Percentiles rank a stretch among this genome's conserved stretches.
Conservation (phyloP, 2,797 vertebrate genomes). For the Phrynocephalus guinanensis region DNA sequence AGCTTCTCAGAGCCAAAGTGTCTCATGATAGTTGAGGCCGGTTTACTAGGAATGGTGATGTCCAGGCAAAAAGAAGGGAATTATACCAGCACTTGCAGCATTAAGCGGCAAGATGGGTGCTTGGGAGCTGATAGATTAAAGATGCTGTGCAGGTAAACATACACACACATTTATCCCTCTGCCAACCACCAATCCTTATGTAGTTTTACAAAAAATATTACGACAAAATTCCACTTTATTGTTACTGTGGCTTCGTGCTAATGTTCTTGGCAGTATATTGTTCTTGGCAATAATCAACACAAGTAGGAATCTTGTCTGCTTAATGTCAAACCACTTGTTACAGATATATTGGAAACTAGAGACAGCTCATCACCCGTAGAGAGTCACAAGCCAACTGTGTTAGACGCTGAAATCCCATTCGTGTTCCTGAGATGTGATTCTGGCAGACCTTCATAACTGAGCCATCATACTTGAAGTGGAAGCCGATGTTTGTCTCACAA, state of each 20-base stretch:
- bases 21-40: background rate
- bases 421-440: too few relatives aligned
- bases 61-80: background rate
- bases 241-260: background rate
- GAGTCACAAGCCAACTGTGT: too few relatives aligned
- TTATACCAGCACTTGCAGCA: background rate
- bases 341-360: too few relatives aligned
- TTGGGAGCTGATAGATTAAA: background rate
- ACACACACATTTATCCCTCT: background rate
- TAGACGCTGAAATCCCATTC: too few relatives aligned
- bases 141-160: background rate
- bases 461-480: too few relatives aligned
- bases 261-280: background rate
- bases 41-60: background rate
- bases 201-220: background rate
- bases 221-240: background rate
- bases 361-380: too few relatives aligned
- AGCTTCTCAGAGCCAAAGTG: background rate
- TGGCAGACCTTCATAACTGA: too few relatives aligned
- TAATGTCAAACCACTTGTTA: too few relatives aligned
- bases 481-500: too few relatives aligned
- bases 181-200: background rate
- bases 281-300: background rate
- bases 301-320: background rate
- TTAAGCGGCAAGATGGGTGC: background rate